phyloP scores from a whole-genome alignment of 2,113 vertebrate genomes.

The Petaurus breviceps region DNA sequence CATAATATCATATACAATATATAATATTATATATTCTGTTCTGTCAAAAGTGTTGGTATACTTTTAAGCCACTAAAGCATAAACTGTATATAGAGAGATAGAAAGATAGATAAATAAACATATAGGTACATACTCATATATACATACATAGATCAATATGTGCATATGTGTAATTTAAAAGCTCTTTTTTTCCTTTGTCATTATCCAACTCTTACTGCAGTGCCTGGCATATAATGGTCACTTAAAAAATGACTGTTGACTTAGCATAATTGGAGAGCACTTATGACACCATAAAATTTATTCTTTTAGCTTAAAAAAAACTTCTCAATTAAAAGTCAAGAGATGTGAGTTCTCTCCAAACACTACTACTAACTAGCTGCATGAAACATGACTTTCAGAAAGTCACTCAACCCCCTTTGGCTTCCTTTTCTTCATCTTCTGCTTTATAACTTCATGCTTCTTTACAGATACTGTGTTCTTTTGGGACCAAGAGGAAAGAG shows the following conservation, averaged over 20 bases:
- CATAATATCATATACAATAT: neutral
- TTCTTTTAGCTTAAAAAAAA: constrained; percentile 12
- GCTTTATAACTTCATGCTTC: neutral
- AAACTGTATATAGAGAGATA: neutral
- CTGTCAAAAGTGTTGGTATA: neutral
- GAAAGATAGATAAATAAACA: neutral
- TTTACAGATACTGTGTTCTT: neutral
- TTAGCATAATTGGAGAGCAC: neutral
- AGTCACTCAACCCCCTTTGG: neutral
- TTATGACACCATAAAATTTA: constrained; percentile 12
- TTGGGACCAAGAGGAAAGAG: neutral
- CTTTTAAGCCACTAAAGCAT: neutral
- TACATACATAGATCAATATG: neutral
- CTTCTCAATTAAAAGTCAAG: neutral
- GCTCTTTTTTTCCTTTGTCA: neutral
- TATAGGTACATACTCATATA: neutral
- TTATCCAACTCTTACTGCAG: neutral
- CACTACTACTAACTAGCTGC: neutral
- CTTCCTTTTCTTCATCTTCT: constrained; percentile 4
- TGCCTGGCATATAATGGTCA: neutral
- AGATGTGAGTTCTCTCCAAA: neutral
- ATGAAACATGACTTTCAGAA: neutral
- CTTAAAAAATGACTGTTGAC: neutral
- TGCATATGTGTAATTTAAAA: neutral
- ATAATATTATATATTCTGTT: neutral